These are phyloP conservation scores for Girardinus metallicus DNA, from an alignment of 2,797 vertebrate genomes.

Conservation along the genomic window DNA sequence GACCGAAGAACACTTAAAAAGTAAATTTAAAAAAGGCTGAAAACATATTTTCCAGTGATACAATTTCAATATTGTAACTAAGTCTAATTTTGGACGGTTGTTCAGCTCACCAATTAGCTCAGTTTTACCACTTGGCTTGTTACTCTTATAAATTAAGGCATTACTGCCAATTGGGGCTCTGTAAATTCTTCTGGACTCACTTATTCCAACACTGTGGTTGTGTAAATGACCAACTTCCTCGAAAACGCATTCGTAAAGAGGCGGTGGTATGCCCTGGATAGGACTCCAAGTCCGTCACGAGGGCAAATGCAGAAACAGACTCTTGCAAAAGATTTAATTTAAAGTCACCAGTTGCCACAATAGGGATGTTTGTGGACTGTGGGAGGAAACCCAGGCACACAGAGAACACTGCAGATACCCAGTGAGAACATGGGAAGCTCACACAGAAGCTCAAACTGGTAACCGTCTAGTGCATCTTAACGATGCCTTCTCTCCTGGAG, in stretches of 20 bases:
- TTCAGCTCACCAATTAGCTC: background rate
- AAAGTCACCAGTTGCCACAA: background rate
- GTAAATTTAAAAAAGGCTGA: background rate
- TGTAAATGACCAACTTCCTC: background rate
- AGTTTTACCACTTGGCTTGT: background rate
- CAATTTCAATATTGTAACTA: background rate
- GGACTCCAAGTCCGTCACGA: background rate
- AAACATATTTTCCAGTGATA: background rate
- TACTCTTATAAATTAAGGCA: background rate
- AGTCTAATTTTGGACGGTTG: background rate
- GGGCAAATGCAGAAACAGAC: background rate
- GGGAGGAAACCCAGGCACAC: background rate
- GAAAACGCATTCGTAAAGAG: background rate
- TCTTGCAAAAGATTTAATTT: background rate
- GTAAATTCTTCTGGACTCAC: background rate
- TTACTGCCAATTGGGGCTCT: background rate
- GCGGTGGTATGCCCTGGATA: background rate
- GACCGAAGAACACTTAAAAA: background rate
- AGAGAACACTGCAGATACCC: background rate
- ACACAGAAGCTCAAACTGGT: background rate
- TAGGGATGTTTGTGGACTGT: background rate
- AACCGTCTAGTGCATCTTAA: background rate
- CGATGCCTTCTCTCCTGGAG: no score
- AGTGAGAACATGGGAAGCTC: background rate
- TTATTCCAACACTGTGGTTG: background rate